phyloP scores from a whole-genome alignment of 2,113 vertebrate species.

The Pangasianodon hypophthalmus region DNA sequence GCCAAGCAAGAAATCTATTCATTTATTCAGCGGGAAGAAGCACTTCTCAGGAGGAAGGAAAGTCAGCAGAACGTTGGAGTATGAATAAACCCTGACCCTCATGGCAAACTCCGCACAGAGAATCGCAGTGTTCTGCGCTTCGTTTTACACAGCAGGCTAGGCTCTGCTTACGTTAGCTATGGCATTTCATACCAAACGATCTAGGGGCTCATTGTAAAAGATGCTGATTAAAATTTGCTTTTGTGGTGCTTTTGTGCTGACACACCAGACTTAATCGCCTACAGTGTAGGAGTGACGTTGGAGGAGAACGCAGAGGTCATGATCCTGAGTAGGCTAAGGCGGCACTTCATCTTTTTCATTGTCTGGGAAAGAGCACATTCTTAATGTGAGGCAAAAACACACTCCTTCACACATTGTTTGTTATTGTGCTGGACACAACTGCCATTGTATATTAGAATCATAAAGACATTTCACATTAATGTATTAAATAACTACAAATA shows the following conservation, averaged over 20 bases:
- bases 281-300: conserved; percentile 37
- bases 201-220: conserved; percentile 41
- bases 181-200: conserved; percentile 47
- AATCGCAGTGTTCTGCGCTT: conserved; percentile 22
- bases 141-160: conserved; percentile 16
- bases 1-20: conserved; percentile 38
- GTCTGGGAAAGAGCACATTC: conserved; percentile 19
- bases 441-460: background rate
- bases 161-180: conserved; percentile 50
- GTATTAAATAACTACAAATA: background rate
- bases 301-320: conserved; percentile 50
- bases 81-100: conserved; percentile 44
- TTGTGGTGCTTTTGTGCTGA: conserved; percentile 47
- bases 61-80: conserved; percentile 41
- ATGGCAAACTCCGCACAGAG: conserved; percentile 41
- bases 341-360: conserved; percentile 30
- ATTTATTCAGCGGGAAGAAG: conserved; percentile 28
- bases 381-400: conserved; percentile 17
- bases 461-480: background rate
- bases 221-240: conserved; percentile 42
- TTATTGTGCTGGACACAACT: background rate
- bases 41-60: conserved; percentile 50
- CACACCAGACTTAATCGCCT: conserved; percentile 1
- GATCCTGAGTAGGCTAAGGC: conserved; percentile 47
- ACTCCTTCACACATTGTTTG: background rate